These are phyloP conservation scores for Microtus oregoni DNA, from an alignment of 2,113 vertebrate genomes.

Conservation along the genomic window DNA sequence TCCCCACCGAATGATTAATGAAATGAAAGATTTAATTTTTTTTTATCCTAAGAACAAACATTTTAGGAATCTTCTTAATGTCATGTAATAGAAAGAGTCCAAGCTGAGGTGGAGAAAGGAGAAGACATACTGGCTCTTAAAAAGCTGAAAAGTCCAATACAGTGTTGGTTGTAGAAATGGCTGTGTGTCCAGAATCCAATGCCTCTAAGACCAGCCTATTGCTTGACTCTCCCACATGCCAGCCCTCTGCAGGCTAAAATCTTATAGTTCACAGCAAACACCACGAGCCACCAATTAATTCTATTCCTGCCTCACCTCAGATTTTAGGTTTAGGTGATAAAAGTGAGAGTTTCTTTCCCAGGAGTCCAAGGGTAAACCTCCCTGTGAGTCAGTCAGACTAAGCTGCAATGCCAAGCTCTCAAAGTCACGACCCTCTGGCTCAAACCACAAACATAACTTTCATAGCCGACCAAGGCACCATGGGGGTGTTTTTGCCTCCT, in stretches of 20 bases:
- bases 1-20: slow-evolving; percentile 4
- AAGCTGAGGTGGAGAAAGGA: not conserved
- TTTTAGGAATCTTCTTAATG: not conserved
- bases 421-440: not conserved
- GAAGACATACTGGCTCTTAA: not conserved
- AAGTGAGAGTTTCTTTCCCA: not conserved
- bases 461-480: fast-evolving
- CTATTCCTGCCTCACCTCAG: not conserved
- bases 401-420: not conserved
- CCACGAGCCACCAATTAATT: not conserved
- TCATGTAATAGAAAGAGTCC: not conserved
- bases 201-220: not conserved
- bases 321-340: not conserved
- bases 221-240: not conserved
- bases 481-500: not conserved
- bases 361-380: not conserved
- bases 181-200: not conserved
- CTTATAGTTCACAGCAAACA: not conserved
- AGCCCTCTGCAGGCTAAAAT: not conserved
- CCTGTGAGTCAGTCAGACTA: not conserved
- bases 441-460: not conserved
- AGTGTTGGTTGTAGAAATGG: not conserved
- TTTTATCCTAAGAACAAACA: not conserved
- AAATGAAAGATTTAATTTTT: not conserved
- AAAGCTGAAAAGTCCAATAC: not conserved